Conservation (phyloP, 2,113 vertebrate species). For the Proterorhinus semilunaris region DNA sequence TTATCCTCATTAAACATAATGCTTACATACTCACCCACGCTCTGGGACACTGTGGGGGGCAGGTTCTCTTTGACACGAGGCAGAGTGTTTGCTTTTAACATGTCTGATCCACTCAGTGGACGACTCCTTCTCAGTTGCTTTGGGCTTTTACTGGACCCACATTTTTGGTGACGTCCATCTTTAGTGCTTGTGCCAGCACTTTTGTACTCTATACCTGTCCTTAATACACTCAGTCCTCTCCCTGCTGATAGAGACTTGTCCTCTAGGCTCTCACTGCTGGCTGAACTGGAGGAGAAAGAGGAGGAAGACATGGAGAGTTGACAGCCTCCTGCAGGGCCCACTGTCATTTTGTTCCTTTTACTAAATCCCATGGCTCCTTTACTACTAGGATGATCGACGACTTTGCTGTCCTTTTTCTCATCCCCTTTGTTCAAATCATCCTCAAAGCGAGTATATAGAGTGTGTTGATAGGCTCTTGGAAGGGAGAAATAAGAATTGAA, state of each 20-base stretch:
- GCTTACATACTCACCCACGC: constrained; percentile 77
- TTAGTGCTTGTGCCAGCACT: constrained; percentile 63
- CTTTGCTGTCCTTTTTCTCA: constrained; percentile 56
- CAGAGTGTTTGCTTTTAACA: constrained; percentile 77
- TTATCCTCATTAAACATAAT: constrained; percentile 69
- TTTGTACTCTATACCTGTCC: constrained; percentile 65
- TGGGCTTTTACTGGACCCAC: constrained; percentile 64
- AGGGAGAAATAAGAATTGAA: constrained; percentile 78
- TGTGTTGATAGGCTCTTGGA: constrained; percentile 76
- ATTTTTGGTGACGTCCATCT: constrained; percentile 67
- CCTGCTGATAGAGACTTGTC: constrained; percentile 71
- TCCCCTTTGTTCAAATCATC: constrained; percentile 73
- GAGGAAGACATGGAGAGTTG: constrained; percentile 80
- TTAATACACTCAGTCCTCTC: constrained; percentile 62
- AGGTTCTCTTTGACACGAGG: constrained; percentile 73
- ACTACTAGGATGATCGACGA: constrained; percentile 47
- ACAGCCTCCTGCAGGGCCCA: constrained; percentile 53
- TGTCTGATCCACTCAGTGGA: constrained; percentile 70
- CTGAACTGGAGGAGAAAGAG: constrained; percentile 81
- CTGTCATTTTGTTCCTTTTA: constrained; percentile 68
- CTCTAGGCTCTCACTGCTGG: constrained; percentile 84
- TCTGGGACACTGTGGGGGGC: constrained; percentile 55
- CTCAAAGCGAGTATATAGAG: constrained; percentile 70
- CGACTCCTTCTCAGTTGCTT: constrained; percentile 68
- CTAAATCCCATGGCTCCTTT: constrained; percentile 61